phyloP scores from a whole-genome alignment of 2,113 vertebrate species.

The Zootoca vivipara region DNA sequence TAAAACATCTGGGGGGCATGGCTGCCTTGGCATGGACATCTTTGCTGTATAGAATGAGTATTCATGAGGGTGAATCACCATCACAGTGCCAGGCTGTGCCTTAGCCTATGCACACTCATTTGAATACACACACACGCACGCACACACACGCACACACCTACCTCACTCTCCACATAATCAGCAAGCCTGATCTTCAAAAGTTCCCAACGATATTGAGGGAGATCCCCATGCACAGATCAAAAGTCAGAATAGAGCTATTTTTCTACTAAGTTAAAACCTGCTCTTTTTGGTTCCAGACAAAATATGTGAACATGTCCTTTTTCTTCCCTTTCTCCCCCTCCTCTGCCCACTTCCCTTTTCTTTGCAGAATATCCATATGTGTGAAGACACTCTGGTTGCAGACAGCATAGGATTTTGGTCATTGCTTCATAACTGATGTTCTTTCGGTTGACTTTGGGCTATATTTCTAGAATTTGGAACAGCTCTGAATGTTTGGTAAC shows the following conservation, averaged over 20 bases:
- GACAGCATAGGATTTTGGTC: not conserved
- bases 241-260: not conserved
- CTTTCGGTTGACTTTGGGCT: not conserved
- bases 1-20: no score
- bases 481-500: not conserved
- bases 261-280: not conserved
- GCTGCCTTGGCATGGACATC: not conserved
- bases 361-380: slow-evolving; percentile 2
- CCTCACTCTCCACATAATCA: not conserved
- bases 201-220: not conserved
- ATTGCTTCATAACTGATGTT: slow-evolving; percentile 6
- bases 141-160: not conserved
- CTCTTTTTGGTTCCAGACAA: not conserved
- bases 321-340: not conserved
- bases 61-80: not conserved
- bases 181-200: not conserved
- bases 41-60: not conserved
- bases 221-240: not conserved
- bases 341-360: not conserved
- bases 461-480: slow-evolving; percentile 4
- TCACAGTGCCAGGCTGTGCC: not conserved
- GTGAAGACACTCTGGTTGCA: slow-evolving; percentile 1
- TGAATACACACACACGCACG: not conserved
- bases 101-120: not conserved
- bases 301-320: not conserved